Evolutionary conservation across 2,888 invertebrate species (phyloP), one percentile per base, ranked within the genome.

Genomic region (Chymomyza fuscimana): DNA sequence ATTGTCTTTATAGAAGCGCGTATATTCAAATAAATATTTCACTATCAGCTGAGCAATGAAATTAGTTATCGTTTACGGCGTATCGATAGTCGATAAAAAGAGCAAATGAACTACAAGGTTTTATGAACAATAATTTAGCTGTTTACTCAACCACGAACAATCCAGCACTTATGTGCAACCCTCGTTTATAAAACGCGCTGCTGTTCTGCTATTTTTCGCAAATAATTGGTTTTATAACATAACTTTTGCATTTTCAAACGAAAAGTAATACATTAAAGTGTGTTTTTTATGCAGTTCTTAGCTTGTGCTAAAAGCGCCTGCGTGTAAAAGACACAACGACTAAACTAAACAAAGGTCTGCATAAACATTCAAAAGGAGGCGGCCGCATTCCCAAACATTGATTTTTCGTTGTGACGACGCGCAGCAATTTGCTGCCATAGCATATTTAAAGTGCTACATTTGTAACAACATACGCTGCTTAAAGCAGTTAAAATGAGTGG

Each of bases 321-420:
- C 40, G 40, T 46, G 40, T 12, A 46, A 46, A 46, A 46, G 10
- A 46, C 12, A 12, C 40, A 12, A 2, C 2, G 12, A 12, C 10
- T 12, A 46, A 46, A 46, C 10, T 7, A 46, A 46, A 54, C 22
- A 54, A 54, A 54, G 54, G 19, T 1, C 54, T 71, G 50, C 56
- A 66, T 15, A 10, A 16, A 40, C 25, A 32, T n/a, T 29, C 12
- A 79, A 78, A 77, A 67, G 74, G 63, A 73, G 64, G 79, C 72
- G 67, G 65, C 73, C 76, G 73, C 80, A 79, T 79, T 79, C 81
- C 79, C 78, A 78, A 80, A 79, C 79, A 79, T 79, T 79, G 79
- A 79, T 79, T 79, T 79, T 79, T 79, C 79, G 68, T 70, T 50
- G 66, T 66, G 68, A 78, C 71, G 80, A 73, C 63, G 69, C 69